Conservation (phyloP, 1,140 invertebrate species). For the Magallana ariakensis region DNA sequence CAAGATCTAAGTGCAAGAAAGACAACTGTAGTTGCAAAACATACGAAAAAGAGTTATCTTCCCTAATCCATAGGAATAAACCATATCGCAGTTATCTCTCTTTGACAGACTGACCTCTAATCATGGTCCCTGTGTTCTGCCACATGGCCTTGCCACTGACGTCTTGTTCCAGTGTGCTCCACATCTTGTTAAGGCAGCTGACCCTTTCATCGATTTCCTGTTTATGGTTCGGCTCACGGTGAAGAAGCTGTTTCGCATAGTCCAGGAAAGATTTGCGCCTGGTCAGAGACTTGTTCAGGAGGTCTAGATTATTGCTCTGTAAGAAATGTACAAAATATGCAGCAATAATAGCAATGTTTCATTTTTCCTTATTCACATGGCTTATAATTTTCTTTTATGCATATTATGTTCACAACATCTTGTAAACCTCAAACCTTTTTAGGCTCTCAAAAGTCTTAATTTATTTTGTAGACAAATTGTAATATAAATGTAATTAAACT, state of each 20-base stretch:
- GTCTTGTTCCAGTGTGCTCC: conserved; percentile 85
- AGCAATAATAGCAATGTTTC: too few relatives aligned
- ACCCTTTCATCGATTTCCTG: conserved; percentile 88
- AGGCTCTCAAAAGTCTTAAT: too few relatives aligned
- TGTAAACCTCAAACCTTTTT: too few relatives aligned
- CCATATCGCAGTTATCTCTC: not conserved
- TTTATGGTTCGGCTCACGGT: conserved; percentile 85
- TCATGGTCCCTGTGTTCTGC: conserved; percentile 66
- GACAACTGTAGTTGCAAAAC: not conserved
- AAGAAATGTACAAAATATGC: conserved; percentile 54
- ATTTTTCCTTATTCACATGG: too few relatives aligned
- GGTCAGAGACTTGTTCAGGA: conserved; percentile 84
- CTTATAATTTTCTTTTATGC: too few relatives aligned
- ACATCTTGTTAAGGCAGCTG: conserved; percentile 87
- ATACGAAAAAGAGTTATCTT: not conserved
- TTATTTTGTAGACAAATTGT: too few relatives aligned
- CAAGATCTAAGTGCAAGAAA: conserved; percentile 26
- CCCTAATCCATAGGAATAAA: not conserved
- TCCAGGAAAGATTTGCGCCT: conserved; percentile 88
- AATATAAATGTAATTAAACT: too few relatives aligned
- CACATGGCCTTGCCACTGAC: conserved; percentile 75
- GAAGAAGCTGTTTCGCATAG: conserved; percentile 86
- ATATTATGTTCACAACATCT: too few relatives aligned
- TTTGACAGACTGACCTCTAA: conserved; percentile 66
- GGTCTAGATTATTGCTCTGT: conserved; percentile 87